Evolutionary conservation across 1,140 invertebrate species (phyloP).

Genomic region (Lepidurus arcticus): DNA sequence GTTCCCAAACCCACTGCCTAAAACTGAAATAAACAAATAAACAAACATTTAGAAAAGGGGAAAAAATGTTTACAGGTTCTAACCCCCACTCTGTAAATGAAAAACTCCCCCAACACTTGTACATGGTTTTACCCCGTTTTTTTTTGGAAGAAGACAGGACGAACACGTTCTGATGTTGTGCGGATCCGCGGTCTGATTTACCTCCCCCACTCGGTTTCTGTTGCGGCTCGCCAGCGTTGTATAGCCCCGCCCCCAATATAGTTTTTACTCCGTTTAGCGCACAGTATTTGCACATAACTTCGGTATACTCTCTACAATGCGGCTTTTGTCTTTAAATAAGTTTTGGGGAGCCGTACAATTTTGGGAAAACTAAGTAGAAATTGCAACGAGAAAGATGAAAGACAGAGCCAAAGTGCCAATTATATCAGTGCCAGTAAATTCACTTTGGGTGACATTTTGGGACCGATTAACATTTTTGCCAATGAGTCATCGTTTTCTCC

Average conservation of each 20-base stretch:
- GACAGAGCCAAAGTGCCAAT: slow-evolving; percentile 6
- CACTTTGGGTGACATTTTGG: not conserved
- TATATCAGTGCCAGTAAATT: slow-evolving; percentile 11
- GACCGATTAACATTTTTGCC: not conserved
- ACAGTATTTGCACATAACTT: not conserved
- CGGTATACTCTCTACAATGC: not conserved
- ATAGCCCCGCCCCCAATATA: slow-evolving; percentile 4
- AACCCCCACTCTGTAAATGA: slow-evolving; percentile 1
- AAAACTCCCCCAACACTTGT: not conserved
- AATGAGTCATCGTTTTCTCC: not conserved
- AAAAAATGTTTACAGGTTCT: not conserved
- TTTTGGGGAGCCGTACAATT: not conserved
- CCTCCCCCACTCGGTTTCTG: not conserved
- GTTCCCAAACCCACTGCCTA: slow-evolving; percentile 5
- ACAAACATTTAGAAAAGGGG: not conserved
- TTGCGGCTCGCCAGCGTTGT: not conserved
- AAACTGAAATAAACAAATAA: not conserved
- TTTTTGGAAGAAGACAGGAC: not conserved
- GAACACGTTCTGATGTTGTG: not conserved
- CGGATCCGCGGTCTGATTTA: not conserved
- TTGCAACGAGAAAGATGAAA: not conserved
- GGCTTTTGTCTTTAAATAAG: too few relatives aligned
- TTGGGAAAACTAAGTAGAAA: not conserved
- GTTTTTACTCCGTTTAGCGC: not conserved
- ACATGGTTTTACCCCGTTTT: not conserved